Conservation (phyloP, 2,113 vertebrate species). For the Muntiacus muntjak region DNA sequence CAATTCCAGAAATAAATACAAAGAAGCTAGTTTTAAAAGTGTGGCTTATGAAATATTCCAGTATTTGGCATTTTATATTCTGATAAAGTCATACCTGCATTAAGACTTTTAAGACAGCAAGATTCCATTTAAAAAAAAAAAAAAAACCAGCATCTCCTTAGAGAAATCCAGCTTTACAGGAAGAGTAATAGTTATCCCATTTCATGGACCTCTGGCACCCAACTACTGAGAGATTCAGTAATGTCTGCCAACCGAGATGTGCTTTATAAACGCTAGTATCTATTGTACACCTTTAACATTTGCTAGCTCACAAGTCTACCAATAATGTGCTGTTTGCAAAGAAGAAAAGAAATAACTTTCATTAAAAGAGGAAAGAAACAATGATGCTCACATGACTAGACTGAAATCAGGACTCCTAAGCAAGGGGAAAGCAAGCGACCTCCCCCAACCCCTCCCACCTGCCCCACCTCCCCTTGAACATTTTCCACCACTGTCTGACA, state of each 20-base stretch:
- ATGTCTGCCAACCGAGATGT: neutral
- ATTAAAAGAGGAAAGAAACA: neutral
- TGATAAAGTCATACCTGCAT: neutral
- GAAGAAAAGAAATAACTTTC: neutral
- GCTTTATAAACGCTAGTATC: neutral
- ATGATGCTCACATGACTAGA: neutral
- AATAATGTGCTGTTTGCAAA: neutral
- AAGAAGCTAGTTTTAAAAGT: neutral
- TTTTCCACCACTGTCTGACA: neutral
- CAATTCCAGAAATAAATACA: neutral
- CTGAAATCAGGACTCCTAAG: neutral
- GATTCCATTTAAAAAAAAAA: neutral
- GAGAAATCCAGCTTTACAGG: slow-evolving; percentile 12
- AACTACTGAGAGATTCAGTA: neutral
- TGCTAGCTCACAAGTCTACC: neutral
- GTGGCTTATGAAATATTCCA: neutral
- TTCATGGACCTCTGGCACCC: neutral
- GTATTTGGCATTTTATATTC: neutral
- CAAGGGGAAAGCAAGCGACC: neutral
- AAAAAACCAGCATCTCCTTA: neutral
- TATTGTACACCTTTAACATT: neutral
- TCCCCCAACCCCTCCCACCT: too few species aligned
- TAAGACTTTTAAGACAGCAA: neutral
- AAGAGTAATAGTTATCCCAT: neutral
- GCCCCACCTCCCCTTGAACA: neutral